Evolutionary conservation across 2,888 invertebrate species (phyloP).

Genomic region (Meta bourneti): DNA sequence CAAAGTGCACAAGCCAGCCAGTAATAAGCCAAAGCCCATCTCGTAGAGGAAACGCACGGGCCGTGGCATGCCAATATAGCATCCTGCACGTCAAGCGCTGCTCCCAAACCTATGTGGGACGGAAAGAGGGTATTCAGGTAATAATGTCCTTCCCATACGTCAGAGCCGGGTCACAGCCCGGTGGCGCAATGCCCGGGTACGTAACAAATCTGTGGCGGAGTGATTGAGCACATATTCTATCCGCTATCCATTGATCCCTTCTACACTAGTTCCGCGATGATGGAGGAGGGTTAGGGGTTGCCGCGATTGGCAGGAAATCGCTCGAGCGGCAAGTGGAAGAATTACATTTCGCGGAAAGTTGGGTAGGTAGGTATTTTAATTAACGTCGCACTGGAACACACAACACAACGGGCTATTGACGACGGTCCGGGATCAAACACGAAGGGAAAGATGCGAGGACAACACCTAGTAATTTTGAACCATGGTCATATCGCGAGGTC

Average conservation of each 20-base stretch:
- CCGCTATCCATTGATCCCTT: constrained; percentile 76
- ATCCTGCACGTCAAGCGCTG: constrained; percentile 43
- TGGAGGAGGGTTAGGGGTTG: constrained; percentile 52
- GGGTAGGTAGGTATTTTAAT: too few relatives aligned
- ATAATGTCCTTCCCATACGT: constrained; percentile 66
- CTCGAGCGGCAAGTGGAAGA: neutral
- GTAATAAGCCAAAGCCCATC: constrained; percentile 72
- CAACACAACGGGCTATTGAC: too few relatives aligned
- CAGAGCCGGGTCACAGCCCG: constrained; percentile 71
- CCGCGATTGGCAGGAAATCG: constrained; percentile 26
- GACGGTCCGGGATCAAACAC: too few relatives aligned
- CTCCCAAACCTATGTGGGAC: constrained; percentile 71
- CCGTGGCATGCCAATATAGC: constrained; percentile 69
- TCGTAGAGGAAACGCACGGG: constrained; percentile 62
- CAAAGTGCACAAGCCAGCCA: constrained; percentile 31
- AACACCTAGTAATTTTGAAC: too few relatives aligned
- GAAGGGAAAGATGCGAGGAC: too few relatives aligned
- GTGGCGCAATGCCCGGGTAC: constrained; percentile 73
- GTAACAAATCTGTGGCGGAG: constrained; percentile 76
- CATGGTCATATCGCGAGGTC: too few relatives aligned
- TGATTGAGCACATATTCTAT: constrained; percentile 76
- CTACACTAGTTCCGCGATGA: constrained; percentile 75
- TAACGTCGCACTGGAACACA: too few relatives aligned
- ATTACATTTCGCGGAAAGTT: neutral
- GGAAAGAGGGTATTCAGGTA: constrained; percentile 68